Conservation (phyloP, 2,113 vertebrate species). For the Microtus pennsylvanicus region DNA sequence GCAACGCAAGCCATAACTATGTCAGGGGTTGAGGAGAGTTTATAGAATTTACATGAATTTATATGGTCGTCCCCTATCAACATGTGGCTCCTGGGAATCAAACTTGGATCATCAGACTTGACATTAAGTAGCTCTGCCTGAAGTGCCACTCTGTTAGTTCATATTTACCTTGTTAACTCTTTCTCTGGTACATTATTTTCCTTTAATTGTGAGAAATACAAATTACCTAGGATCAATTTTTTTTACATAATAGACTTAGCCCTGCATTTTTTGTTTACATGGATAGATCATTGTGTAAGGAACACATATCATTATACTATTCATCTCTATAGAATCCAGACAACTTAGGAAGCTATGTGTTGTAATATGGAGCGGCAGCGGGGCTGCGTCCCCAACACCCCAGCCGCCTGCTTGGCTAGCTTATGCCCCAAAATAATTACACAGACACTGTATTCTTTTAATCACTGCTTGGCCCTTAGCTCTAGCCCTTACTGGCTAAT, state of each 20-base stretch:
- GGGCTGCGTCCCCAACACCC: too few relatives aligned
- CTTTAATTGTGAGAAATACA: not conserved
- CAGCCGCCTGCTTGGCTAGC: too few relatives aligned
- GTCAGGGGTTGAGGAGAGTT: too few relatives aligned
- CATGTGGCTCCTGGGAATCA: not conserved
- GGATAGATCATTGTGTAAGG: not conserved
- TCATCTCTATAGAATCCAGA: conserved; percentile 1
- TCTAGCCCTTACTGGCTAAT: too few relatives aligned
- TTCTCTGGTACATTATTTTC: not conserved
- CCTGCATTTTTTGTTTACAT: not conserved
- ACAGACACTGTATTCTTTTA: too few relatives aligned
- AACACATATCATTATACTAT: not conserved
- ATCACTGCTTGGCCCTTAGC: too few relatives aligned
- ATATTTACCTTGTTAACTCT: not conserved
- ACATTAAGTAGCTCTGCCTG: not conserved
- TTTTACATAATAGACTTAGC: not conserved
- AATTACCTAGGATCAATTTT: not conserved
- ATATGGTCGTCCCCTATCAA: not conserved
- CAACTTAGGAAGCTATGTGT: not conserved
- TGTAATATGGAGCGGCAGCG: too few relatives aligned
- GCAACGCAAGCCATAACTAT: too few relatives aligned
- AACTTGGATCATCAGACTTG: not conserved
- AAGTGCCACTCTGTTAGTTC: too few relatives aligned
- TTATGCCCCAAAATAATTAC: too few relatives aligned
- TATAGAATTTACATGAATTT: not conserved